phyloP scores from a whole-genome alignment of 2,797 vertebrate genomes.

The Urocyon cinereoargenteus region DNA sequence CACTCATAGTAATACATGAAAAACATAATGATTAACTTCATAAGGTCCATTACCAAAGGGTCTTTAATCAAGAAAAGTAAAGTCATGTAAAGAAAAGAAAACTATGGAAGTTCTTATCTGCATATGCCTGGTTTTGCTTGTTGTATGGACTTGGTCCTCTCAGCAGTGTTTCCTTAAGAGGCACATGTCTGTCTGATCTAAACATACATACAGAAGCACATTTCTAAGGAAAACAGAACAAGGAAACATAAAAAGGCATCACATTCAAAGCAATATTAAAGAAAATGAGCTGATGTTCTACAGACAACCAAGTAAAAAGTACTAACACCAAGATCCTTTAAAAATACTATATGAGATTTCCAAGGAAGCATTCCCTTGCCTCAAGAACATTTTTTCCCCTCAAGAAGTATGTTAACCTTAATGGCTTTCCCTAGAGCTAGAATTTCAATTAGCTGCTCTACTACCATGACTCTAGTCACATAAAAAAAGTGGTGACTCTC shows the following conservation, averaged over 20 bases:
- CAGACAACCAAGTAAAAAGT: constrained; percentile 23
- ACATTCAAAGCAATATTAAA: constrained; percentile 31
- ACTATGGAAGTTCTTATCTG: not conserved
- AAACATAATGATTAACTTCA: constrained; percentile 51
- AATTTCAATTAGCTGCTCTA: constrained; percentile 72
- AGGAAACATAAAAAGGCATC: not conserved
- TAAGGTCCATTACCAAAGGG: not conserved
- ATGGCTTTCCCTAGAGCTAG: constrained; percentile 65
- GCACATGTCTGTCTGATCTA: not conserved
- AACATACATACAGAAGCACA: not conserved
- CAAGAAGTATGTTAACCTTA: constrained; percentile 60
- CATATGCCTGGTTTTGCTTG: not conserved
- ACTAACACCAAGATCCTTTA: not conserved
- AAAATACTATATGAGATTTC: constrained; percentile 58
- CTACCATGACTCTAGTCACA: not conserved
- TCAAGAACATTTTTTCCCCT: constrained; percentile 44
- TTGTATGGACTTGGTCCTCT: not conserved
- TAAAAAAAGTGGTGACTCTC: not conserved
- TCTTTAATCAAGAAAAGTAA: not conserved
- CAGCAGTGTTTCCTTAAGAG: not conserved
- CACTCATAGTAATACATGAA: constrained; percentile 40
- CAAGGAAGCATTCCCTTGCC: constrained; percentile 58
- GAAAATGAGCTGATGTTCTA: not conserved
- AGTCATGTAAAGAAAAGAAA: not conserved
- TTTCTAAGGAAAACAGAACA: constrained; percentile 30